These are phyloP conservation scores for Microplitis manilae DNA, from an alignment of 2,888 invertebrate genomes.

Conservation along the genomic window DNA sequence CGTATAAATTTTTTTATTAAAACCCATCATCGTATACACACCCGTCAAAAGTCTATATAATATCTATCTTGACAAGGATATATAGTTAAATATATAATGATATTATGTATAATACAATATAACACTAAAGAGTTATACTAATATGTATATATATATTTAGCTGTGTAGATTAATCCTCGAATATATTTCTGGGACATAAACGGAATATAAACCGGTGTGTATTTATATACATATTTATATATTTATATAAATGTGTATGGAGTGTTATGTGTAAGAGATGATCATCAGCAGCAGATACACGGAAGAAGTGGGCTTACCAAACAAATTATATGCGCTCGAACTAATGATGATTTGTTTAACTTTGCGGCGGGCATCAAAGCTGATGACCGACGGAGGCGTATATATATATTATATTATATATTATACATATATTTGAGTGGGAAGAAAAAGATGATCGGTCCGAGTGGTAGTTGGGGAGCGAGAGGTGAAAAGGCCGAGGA, in stretches of 20 bases:
- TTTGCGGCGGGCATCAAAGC: conserved; percentile 51
- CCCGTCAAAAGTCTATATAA: conserved; percentile 21
- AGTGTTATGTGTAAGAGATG: neutral
- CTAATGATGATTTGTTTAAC: conserved; percentile 57
- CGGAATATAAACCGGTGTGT: conserved; percentile 19
- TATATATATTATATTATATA: conserved; percentile 10
- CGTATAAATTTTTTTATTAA: conserved; percentile 22
- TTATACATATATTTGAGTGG: conserved; percentile 37
- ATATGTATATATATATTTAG: conserved; percentile 7
- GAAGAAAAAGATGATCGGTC: conserved; percentile 37
- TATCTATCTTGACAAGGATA: conserved; percentile 29
- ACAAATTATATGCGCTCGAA: conserved; percentile 54
- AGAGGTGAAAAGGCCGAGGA: conserved; percentile 13
- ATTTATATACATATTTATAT: neutral
- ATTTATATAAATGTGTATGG: neutral
- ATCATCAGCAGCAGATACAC: conserved; percentile 36
- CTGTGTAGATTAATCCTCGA: conserved; percentile 23
- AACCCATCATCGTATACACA: neutral
- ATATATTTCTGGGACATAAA: conserved; percentile 26
- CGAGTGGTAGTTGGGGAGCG: too few species aligned
- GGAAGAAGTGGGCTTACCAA: conserved; percentile 51
- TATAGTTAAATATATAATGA: conserved; percentile 16
- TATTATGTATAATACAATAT: conserved; percentile 3
- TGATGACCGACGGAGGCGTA: conserved; percentile 35
- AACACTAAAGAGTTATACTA: conserved; percentile 2